phyloP scores from a whole-genome alignment of 2,797 vertebrate genomes.

The Lutjanus argentimaculatus region DNA sequence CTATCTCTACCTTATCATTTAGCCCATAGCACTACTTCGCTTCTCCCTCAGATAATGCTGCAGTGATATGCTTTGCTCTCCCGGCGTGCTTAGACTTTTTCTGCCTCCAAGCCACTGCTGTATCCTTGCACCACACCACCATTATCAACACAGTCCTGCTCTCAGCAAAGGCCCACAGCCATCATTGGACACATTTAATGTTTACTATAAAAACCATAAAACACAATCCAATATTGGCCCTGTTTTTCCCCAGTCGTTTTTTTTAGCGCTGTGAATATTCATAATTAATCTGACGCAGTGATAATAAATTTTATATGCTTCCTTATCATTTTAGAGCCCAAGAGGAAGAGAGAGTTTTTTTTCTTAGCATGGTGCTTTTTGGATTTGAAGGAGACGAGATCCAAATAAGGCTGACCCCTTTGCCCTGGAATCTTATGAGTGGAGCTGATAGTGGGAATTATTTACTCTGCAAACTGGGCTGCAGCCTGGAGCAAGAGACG shows the following conservation, averaged over 20 bases:
- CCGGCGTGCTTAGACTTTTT: constrained; percentile 56
- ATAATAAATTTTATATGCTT: constrained; percentile 83
- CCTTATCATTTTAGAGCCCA: constrained; percentile 77
- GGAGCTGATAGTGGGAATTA: constrained; percentile 77
- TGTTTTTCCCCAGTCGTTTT: constrained; percentile 67
- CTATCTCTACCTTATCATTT: constrained; percentile 75
- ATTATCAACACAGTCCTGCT: constrained; percentile 71
- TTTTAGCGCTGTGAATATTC: constrained; percentile 81
- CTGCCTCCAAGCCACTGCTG: constrained; percentile 69
- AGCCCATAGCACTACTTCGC: constrained; percentile 68
- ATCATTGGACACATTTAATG: constrained; percentile 80
- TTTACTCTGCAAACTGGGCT: constrained; percentile 76
- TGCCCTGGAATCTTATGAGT: constrained; percentile 72
- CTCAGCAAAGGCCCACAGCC: constrained; percentile 69
- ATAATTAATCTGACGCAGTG: constrained; percentile 84
- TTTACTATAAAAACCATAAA: constrained; percentile 84
- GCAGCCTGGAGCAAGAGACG: constrained; percentile 68
- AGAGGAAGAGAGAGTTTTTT: constrained; percentile 55
- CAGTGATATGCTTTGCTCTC: constrained; percentile 71
- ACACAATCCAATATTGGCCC: constrained; percentile 79
- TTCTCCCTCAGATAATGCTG: constrained; percentile 76
- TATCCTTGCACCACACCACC: constrained; percentile 49
- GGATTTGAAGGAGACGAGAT: constrained; percentile 73
- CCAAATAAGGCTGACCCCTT: constrained; percentile 76
- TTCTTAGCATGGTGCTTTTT: constrained; percentile 58